Evolutionary conservation across 2,888 invertebrate genomes (phyloP).

Genomic region (Ditula angustiorana): DNA sequence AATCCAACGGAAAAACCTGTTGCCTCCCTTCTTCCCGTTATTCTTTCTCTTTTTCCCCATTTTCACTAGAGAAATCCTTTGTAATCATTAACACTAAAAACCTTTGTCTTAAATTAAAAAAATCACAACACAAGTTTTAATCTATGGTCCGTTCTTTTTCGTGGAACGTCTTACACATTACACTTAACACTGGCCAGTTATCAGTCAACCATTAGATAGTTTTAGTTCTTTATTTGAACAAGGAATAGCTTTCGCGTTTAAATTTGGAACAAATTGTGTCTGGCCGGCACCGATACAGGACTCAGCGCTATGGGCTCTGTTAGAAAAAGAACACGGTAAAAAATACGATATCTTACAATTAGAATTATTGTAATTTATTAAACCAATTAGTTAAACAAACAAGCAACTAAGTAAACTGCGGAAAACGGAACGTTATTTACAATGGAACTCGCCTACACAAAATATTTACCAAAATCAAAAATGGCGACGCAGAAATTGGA

Average conservation of each 20-base stretch:
- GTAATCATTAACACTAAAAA: constrained; percentile 55
- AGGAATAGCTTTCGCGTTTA: constrained; percentile 50
- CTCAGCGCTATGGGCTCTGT: constrained; percentile 67
- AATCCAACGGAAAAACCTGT: constrained; percentile 81
- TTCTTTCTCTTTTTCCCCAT: constrained; percentile 83
- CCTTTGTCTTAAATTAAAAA: constrained; percentile 52
- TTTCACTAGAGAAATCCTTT: constrained; percentile 49
- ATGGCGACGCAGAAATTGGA: constrained; percentile 40
- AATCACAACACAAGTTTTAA: constrained; percentile 55
- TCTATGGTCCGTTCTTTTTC: constrained; percentile 37
- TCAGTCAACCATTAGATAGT: constrained; percentile 49
- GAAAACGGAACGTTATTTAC: constrained; percentile 43
- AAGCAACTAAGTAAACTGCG: constrained; percentile 32
- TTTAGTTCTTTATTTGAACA: constrained; percentile 56
- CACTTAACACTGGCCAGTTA: constrained; percentile 52
- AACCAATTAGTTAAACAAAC: constrained; percentile 12
- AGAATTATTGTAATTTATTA: neutral
- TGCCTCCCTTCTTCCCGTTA: constrained; percentile 70
- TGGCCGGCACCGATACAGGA: constrained; percentile 71
- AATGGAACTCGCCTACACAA: constrained; percentile 29
- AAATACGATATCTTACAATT: too few species aligned
- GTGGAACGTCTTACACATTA: constrained; percentile 50
- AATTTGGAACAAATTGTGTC: constrained; percentile 57
- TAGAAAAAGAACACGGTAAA: constrained; percentile 48
- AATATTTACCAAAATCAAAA: constrained; percentile 64